Evolutionary conservation across 2,888 invertebrate genomes (phyloP).

Genomic region (Pardosa pseudoannulata): DNA sequence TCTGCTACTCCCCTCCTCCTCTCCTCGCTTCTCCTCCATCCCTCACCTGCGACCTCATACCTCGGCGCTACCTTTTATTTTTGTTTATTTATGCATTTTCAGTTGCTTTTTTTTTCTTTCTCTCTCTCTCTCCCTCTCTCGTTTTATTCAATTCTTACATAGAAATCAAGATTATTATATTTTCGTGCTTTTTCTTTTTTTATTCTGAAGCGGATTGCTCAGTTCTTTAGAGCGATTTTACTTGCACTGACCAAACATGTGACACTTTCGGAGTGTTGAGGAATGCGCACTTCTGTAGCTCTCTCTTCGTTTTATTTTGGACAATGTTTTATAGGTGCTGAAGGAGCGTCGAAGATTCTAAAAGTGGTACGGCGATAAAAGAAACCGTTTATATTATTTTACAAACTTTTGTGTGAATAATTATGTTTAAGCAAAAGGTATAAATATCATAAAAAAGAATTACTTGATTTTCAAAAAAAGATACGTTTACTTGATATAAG

Average conservation of each 20-base stretch:
- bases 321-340: no score
- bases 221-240: background rate
- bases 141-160: background rate
- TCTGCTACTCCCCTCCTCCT: constrained; percentile 13
- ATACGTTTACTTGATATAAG: no score
- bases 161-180: no score
- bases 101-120: constrained; percentile 3
- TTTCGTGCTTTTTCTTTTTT: constrained; percentile 24
- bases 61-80: constrained; percentile 49
- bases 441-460: no score
- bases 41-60: constrained; percentile 50
- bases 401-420: no score
- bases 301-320: no score
- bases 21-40: constrained; percentile 14
- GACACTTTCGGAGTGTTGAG: constrained; percentile 36
- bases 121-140: background rate
- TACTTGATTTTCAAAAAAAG: no score
- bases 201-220: background rate
- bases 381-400: no score
- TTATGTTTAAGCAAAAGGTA: no score
- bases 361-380: no score
- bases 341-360: no score
- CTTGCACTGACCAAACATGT: constrained; percentile 15
- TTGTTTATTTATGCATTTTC: constrained; percentile 44
- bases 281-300: no score